Conservation (phyloP, 2,113 vertebrate species). For the Xenopus borealis region DNA sequence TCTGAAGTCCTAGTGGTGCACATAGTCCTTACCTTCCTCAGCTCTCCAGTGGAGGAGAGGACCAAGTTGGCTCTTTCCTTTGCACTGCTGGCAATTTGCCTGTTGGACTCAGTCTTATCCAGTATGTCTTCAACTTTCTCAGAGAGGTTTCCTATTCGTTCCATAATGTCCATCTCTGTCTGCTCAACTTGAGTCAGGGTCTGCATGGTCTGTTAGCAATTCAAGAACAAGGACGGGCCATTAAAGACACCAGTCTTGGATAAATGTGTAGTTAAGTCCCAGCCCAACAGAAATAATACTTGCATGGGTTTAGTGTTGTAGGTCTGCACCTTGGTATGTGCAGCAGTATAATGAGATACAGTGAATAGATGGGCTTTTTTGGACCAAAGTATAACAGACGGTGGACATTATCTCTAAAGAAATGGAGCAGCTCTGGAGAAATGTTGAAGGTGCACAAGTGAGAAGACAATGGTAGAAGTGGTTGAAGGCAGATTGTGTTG, state of each 20-base stretch:
- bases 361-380: too few species aligned
- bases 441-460: too few species aligned
- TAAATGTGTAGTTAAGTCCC: too few species aligned
- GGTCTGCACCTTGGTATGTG: too few species aligned
- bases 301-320: too few species aligned
- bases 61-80: conserved; percentile 59
- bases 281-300: too few species aligned
- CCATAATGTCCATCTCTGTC: conserved; percentile 63
- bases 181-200: conserved; percentile 58
- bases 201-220: conserved; percentile 55
- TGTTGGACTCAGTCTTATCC: conserved; percentile 58
- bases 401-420: too few species aligned
- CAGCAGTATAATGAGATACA: too few species aligned
- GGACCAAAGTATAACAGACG: too few species aligned
- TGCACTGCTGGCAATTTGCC: conserved; percentile 60
- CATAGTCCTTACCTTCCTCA: conserved; percentile 60
- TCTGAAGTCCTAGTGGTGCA: background rate
- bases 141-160: conserved; percentile 64
- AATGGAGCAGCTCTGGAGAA: too few species aligned
- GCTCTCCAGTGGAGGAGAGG: conserved; percentile 46
- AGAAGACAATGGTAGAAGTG: too few species aligned
- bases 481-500: too few species aligned
- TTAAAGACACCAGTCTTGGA: background rate
- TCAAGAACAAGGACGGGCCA: background rate
- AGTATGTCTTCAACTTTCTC: conserved; percentile 56